Base-by-base conservation (phyloP, 2,888 invertebrate genomes). In the Diarsia mendica region DNA sequence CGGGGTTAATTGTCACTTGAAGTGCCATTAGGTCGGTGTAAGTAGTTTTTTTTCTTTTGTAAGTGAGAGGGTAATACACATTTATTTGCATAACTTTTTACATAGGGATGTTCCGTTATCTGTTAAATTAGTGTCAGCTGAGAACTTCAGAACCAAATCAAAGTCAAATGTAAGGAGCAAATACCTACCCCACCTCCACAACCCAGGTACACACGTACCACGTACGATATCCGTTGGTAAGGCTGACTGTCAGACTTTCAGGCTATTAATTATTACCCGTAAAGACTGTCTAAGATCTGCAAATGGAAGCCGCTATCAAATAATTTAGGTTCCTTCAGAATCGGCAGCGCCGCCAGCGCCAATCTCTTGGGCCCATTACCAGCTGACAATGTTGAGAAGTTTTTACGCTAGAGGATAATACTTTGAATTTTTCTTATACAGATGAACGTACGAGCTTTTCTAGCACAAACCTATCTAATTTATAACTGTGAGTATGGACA, bases 1-100 rank as follows among this genome's bases (percentile, higher is more conserved):
- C 23, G 6, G n/a, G 13, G n/a, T 63, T 67, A 8, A 58, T 55
- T 80, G 75, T 49, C 61, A 63, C 61, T 80, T 74, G 13, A 23
- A 46, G 46, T 20, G 15, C 11, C 28, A 44, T 46, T 68, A 28
- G 20, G 39, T 23, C 0, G 55, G 28, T 4, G 55, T 3, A 1
- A 10, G 10, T 60, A 60, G 58, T 23, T 55, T 18, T 46, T 15
- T 53, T 53, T 4, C 33, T 63, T 48, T 28, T 8, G 9, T 53
- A 53, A 28, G 4, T 44, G 13, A 60, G 28, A 15, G 15, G 23
- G 23, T 5, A 55, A 28, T 55, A 8, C 23, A 28, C 23, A 5
- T 39, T 39, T 39, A 39, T 28, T 28, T 28, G 28, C 28, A 28
- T 28, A 28, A 28, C 28, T 28, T 2, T 28, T 28, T 28, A 28